phyloP scores from a whole-genome alignment of 2,888 invertebrate species.

The Stegophylla sp. region DNA sequence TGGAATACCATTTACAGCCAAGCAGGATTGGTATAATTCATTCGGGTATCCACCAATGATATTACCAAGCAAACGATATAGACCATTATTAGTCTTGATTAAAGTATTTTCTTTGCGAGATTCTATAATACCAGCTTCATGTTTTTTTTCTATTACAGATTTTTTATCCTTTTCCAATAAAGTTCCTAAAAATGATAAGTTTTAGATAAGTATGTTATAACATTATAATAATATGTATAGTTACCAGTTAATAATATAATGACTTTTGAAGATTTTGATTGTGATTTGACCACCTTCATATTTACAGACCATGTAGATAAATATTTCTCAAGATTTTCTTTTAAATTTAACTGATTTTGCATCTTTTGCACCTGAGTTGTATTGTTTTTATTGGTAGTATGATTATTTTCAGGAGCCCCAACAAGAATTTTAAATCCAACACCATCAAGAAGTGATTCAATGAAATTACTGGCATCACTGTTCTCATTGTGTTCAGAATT shows the following conservation, averaged over 20 bases:
- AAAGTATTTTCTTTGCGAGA: slow-evolving; percentile 13
- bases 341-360: slow-evolving; percentile 9
- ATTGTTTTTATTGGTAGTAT: neutral
- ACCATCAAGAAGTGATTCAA: slow-evolving; percentile 15
- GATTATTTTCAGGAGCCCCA: slow-evolving; percentile 21
- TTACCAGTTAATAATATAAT: slow-evolving; percentile 21
- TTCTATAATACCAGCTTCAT: slow-evolving; percentile 29
- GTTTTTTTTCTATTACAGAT: slow-evolving; percentile 13
- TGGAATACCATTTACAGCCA: slow-evolving; percentile 3
- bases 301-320: slow-evolving; percentile 30
- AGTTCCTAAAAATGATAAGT: slow-evolving; percentile 17
- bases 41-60: slow-evolving; percentile 27
- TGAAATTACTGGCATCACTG: neutral
- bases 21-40: slow-evolving; percentile 5
- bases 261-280: neutral
- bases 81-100: slow-evolving; percentile 24
- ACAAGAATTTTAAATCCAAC: slow-evolving; percentile 47
- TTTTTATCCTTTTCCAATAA: slow-evolving; percentile 12
- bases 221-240: neutral
- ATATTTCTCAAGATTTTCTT: slow-evolving; percentile 16
- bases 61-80: slow-evolving; percentile 34
- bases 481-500: neutral
- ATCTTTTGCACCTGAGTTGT: no score
- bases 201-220: no score
- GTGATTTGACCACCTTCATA: neutral